phyloP scores from a whole-genome alignment of 2,113 vertebrate genomes.

The Microtus montanus region DNA sequence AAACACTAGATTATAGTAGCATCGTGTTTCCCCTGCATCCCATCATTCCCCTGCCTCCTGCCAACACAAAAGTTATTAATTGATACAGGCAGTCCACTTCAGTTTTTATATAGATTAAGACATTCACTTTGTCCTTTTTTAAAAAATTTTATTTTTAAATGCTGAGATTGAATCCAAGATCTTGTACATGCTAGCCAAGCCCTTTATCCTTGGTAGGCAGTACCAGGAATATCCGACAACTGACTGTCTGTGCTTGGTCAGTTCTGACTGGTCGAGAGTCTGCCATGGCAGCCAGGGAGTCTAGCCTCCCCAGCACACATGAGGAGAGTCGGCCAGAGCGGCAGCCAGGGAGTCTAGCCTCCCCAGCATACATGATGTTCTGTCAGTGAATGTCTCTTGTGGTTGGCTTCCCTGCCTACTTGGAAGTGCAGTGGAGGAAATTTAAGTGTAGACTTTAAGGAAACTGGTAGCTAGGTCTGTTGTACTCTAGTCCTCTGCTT shows the following conservation, averaged over 20 bases:
- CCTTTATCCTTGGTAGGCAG: neutral
- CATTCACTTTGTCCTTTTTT: neutral
- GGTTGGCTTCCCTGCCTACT: too few relatives aligned
- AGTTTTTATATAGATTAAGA: neutral
- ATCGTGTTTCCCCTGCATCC: neutral
- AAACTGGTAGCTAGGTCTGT: too few relatives aligned
- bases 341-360: neutral
- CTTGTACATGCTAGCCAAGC: neutral
- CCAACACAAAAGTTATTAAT: neutral
- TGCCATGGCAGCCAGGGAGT: neutral
- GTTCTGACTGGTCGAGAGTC: neutral
- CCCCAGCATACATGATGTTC: neutral
- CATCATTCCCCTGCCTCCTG: neutral
- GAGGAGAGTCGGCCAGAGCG: too few relatives aligned
- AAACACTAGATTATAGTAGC: neutral
- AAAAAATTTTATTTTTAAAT: neutral
- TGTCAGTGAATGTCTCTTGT: neutral
- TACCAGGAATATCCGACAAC: neutral
- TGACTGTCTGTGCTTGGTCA: neutral
- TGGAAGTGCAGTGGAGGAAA: too few relatives aligned
- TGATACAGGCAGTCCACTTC: conserved; percentile 11
- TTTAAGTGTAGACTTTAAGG: too few relatives aligned
- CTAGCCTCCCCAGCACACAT: neutral
- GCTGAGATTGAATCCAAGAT: neutral
- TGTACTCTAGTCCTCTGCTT: too few relatives aligned